Evolutionary conservation across 2,797 vertebrate genomes (phyloP).

Genomic region (Botia kubotai): DNA sequence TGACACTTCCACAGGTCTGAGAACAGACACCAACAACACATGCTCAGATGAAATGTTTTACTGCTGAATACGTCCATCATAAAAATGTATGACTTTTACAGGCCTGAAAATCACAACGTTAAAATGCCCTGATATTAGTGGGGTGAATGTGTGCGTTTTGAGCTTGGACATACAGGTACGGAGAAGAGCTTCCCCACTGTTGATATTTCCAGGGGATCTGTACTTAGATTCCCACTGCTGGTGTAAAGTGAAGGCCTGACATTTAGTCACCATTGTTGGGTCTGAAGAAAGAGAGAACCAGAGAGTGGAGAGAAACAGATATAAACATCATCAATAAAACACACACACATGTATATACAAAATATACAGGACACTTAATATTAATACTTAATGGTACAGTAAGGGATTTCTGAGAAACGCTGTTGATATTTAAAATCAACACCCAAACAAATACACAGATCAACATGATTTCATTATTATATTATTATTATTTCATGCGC

Average conservation of each 20-base stretch:
- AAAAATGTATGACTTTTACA: background rate
- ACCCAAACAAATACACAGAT: too few species aligned
- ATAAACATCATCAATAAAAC: background rate
- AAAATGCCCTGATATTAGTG: background rate
- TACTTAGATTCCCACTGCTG: conserved; percentile 90
- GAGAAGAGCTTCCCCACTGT: conserved; percentile 84
- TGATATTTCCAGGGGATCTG: conserved; percentile 77
- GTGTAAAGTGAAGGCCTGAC: conserved; percentile 86
- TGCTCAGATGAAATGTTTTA: background rate
- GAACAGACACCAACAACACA: conserved; percentile 12
- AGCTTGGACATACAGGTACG: conserved; percentile 88
- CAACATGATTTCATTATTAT: too few species aligned
- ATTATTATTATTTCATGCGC: too few species aligned
- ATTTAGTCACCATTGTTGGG: conserved; percentile 80
- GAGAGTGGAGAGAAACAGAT: background rate
- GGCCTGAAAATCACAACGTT: background rate
- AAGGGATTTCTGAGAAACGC: background rate
- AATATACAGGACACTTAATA: too few species aligned
- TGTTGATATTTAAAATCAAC: too few species aligned
- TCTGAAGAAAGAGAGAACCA: conserved; percentile 58
- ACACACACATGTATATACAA: background rate
- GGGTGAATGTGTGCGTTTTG: background rate
- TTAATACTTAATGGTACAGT: background rate
- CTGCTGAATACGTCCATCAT: background rate
- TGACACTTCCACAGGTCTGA: conserved; percentile 91